Evolutionary conservation across 2,113 vertebrate genomes (phyloP), one percentile per base, ranked within the genome.

Genomic region (Aix galericulata): DNA sequence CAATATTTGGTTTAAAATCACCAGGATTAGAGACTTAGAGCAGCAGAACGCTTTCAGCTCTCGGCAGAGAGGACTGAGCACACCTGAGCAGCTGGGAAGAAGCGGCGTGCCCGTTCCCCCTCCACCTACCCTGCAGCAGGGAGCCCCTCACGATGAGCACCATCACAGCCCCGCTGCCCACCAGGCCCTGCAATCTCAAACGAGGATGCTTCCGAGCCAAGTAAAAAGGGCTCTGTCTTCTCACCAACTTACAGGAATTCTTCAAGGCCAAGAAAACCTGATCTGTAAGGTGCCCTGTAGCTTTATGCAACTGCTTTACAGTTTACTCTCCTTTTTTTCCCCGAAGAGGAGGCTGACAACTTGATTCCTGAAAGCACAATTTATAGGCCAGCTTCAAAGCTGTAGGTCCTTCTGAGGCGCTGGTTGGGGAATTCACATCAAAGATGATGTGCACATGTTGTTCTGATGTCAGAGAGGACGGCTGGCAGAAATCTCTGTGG

Each of bases 321-420:
- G 95, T 97, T 95, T 97, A 93, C 86, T 93, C 93, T 81, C 55
- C 90, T 74, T 95, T 94, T 66, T 36, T 44, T 97, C 66, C 95
- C 95, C 94, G 94, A 98, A 97, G 95, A 93, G 69, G 83, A 93
- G 91, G 86, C 96, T 97, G 96, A 97, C 93, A 97, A 97, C 97
- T 97, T 95, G 94, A 96, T 97, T 97, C 96, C 97, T 97, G 97
- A 98, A 97, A 98, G 97, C 97, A 96, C 98, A 96, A 96, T 98
- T 98, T 98, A 98, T 95, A 97, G 97, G 97, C 93, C 97, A 97
- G 97, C 98, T 98, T 98, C 98, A 98, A 98, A 98, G 98, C 95
- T 90, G 42, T 50, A 82, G 96, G 98, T 97, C 97, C 96, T 96
- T 97, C 98, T 96, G 93, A 96, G 96, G 91, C 96, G 94, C 91